Conservation (phyloP, 1,140 invertebrate species). For the Pemphigus obesinymphae region DNA sequence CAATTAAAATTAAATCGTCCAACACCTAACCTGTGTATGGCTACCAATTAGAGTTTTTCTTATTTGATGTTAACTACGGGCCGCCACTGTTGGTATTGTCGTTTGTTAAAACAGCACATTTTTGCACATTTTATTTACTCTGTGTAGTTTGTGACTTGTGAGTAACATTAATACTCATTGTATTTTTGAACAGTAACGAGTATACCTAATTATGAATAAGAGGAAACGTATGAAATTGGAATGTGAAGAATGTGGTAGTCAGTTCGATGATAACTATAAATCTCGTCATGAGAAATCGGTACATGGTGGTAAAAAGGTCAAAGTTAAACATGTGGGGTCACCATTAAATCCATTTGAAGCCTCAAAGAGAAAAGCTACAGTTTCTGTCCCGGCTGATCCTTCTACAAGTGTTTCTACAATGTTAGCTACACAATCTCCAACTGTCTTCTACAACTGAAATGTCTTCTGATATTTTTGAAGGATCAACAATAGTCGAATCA, state of each 20-base stretch:
- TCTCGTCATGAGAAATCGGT: slow-evolving; percentile 18
- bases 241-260: slow-evolving; percentile 7
- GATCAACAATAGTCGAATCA: not conserved
- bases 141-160: not conserved
- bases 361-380: not conserved
- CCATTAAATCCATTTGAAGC: slow-evolving; percentile 33
- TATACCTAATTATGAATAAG: not conserved
- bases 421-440: not conserved
- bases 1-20: no score
- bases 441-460: not conserved
- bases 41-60: no score
- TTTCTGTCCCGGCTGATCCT: no score
- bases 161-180: not conserved
- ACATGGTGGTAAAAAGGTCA: slow-evolving; percentile 39
- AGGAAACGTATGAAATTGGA: slow-evolving; percentile 20
- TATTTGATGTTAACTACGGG: no score
- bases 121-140: no score
- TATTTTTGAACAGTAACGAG: slow-evolving; percentile 8
- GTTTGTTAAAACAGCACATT: no score
- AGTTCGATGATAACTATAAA: slow-evolving; percentile 10
- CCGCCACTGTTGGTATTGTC: no score
- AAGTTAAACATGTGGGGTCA: slow-evolving; percentile 13
- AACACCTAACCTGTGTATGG: no score
- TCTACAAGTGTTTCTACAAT: not conserved
- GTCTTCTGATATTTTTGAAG: slow-evolving; percentile 4